These are phyloP conservation scores for Zygogramma bicolorata DNA, from an alignment of 2,888 invertebrate species.

Conservation along the genomic window DNA sequence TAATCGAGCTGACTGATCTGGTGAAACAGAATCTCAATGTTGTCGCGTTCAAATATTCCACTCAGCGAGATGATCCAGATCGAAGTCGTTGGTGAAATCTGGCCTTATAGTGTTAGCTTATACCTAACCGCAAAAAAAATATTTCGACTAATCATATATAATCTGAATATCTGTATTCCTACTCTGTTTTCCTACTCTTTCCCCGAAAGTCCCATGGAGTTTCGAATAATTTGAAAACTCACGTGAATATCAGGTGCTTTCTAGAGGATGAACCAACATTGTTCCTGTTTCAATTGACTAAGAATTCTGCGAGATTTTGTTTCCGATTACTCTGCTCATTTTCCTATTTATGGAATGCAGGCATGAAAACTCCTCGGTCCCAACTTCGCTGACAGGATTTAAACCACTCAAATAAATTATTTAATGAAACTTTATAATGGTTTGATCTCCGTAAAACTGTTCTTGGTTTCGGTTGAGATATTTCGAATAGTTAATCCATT, in stretches of 20 bases:
- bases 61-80: no score
- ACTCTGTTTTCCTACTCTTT: no score
- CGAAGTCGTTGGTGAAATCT: no score
- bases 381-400: constrained; percentile 27
- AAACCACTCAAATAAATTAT: constrained; percentile 37
- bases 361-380: constrained; percentile 12
- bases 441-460: constrained; percentile 28
- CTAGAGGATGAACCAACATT: background rate
- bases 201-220: no score
- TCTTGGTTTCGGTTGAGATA: constrained; percentile 36
- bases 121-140: no score
- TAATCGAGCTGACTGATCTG: no score
- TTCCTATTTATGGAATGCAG: background rate
- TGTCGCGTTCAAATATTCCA: no score
- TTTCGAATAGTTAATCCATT: constrained; percentile 35
- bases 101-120: no score
- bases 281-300: background rate
- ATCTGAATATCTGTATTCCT: no score
- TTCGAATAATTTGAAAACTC: no score
- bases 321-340: background rate
- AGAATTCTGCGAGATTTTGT: background rate
- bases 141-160: no score
- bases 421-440: constrained; percentile 35
- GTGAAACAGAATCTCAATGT: no score
- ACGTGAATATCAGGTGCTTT: background rate